A percentile compares a stretch with the other conserved stretches of the same genome.
Evolutionary conservation across 2,113 vertebrate species (phyloP).

Genomic region (Macrotis lagotis): DNA sequence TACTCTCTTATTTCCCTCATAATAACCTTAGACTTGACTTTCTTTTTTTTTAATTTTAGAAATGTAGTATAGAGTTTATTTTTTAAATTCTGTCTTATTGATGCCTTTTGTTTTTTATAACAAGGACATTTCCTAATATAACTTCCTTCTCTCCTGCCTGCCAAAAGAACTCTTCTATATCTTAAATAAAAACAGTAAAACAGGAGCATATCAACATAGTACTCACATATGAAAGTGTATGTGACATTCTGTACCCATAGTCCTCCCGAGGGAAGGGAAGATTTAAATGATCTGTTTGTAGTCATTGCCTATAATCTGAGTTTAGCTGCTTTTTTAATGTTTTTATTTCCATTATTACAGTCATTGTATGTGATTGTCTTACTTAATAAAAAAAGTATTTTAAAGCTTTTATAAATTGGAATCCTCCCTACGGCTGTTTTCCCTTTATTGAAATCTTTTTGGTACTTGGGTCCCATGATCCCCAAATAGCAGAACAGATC

Average conservation of each 20-base stretch:
- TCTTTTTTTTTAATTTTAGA: not conserved
- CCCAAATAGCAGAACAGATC: conserved; percentile 22
- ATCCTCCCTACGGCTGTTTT: conserved; percentile 27
- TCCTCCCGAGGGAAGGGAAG: not conserved
- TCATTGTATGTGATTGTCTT: conserved; percentile 10
- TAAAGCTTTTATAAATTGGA: conserved; percentile 52
- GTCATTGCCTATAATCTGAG: not conserved
- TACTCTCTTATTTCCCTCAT: not conserved
- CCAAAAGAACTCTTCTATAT: not conserved
- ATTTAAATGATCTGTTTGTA: not conserved
- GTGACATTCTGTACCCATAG: not conserved
- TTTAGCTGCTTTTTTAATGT: not conserved
- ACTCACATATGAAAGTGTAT: not conserved
- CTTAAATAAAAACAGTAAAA: not conserved
- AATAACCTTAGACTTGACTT: not conserved
- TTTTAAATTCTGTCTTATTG: not conserved
- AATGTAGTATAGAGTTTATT: not conserved
- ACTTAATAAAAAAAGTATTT: not conserved
- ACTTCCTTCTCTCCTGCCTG: not conserved
- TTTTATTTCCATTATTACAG: not conserved
- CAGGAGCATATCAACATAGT: not conserved
- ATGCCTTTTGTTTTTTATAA: not conserved
- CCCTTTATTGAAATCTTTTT: conserved; percentile 27
- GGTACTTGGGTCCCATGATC: conserved; percentile 28
- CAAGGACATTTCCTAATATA: not conserved